Percentiles rank a stretch among this genome's conserved stretches.
phyloP scores from a whole-genome alignment of 2,113 vertebrate genomes.

The Myiozetetes cayanensis region DNA sequence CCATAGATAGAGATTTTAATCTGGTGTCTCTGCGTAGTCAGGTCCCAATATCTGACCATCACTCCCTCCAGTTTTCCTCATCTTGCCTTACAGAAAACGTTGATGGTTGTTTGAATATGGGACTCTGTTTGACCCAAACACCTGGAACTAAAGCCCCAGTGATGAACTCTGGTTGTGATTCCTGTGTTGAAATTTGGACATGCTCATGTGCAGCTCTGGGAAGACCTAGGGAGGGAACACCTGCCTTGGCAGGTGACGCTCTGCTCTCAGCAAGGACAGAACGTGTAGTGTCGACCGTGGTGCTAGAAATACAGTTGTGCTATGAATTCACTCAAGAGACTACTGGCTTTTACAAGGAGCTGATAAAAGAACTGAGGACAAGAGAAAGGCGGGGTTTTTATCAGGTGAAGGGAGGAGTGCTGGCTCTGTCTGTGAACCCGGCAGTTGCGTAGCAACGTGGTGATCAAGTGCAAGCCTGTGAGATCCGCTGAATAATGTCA shows the following conservation, averaged over 20 bases:
- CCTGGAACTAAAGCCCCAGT: neutral
- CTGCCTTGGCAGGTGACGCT: neutral
- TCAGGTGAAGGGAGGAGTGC: slow-evolving; percentile 64
- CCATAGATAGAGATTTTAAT: neutral
- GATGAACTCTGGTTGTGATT: accelerated
- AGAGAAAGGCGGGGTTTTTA: neutral
- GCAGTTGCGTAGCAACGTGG: slow-evolving; percentile 75
- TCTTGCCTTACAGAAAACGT: neutral
- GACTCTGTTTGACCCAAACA: neutral
- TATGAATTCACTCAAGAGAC: neutral
- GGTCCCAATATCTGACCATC: neutral
- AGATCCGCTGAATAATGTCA: slow-evolving; percentile 65
- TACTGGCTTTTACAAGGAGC: neutral
- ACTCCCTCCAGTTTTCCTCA: neutral
- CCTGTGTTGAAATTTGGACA: neutral
- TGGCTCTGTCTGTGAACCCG: slow-evolving; percentile 67
- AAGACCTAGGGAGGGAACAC: neutral
- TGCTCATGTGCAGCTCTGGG: neutral
- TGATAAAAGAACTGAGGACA: neutral
- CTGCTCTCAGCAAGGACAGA: accelerated
- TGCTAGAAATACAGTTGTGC: neutral
- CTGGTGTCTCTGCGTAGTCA: neutral
- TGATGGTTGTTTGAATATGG: neutral
- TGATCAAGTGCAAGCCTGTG: slow-evolving; percentile 64
- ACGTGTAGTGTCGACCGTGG: accelerated